Evolutionary conservation across 2,113 vertebrate genomes (phyloP), one percentile per base, ranked within the genome.

Genomic region (Acrocephalus kingi): DNA sequence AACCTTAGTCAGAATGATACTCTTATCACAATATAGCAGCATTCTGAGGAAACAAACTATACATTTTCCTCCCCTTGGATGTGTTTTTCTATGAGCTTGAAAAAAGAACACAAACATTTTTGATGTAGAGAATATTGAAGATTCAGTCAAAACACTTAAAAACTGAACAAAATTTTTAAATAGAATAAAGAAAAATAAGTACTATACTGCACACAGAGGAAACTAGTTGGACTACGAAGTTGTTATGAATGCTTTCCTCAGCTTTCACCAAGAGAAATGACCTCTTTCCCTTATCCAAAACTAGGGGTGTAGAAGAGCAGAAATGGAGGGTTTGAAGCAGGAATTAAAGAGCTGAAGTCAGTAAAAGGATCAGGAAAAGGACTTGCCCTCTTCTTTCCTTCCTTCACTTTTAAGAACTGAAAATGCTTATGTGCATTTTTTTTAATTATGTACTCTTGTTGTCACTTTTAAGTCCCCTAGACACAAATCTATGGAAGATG

Each of bases 81-180:
- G 25, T 71, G 19, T 83, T 92, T 91, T 83, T 62, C 67, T 62
- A 74, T 63, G 39, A 77, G 67, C 39, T 80, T 77, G 39, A 86
- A 81, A 95, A 90, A 74, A 8, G 7, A 93, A 86, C 19, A 77
- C 19, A 24, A 91, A 74, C 15, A 41, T 81, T 95, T 94, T 74
- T 85, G 39, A 77, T 55, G 33, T 39, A 86, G 78, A 92, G 39
- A 90, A 84, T 30, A 71, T 2, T 43, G 46, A 94, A 86, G 19
- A 80, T 55, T 85, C 59, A 83, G 67, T 91, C 71, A 92, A 90
- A 93, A 91, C 35, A 89, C 51, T 52, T 52, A 16, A 69, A 86
- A 91, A 41, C 9, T 55, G 14, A 86, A 83, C 8, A 93, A 67
- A 46, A 31, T 45, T 24, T 22, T 66, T 31, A 31, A 80, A 72